Evolutionary conservation across 2,888 invertebrate species (phyloP), one percentile per base, ranked within the genome.

Genomic region (Bimastos eiseni): DNA sequence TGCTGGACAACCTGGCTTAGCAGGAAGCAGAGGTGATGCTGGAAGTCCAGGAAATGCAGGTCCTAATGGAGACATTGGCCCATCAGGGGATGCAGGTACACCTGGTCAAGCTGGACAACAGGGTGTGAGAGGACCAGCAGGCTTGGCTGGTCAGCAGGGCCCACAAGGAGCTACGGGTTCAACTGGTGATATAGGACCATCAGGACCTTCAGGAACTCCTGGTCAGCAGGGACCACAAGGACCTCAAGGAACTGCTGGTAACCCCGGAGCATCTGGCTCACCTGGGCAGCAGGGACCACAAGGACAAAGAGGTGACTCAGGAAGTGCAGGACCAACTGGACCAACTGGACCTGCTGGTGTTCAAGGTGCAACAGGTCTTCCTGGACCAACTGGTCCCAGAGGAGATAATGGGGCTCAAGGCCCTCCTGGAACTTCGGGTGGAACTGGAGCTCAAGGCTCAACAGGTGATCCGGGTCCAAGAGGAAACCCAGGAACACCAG

Each of bases 301-400:
- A 49, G 90, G 90, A 44, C 38, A 24, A 44, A 41, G 37, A 88
- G 92, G 92, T 41, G 88, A 88, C 17, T 97, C 70, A 34, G 95
- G 94, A 92, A 94, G 93, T 89, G 92, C 93, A 89, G 94, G 94
- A 91, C 91, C 38, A 89, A 11, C 33, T 44, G 92, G 91, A 33
- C 37, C 88, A 30, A n/a, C 55, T 83, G 91, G 91, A 86, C 37
- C 49, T 41, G 37, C 86, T 44, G 92, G 92, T 38, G 37, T 70
- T 36, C 38, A 36, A 19, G 91, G 92, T 30, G n/a, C 34, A n/a
- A 36, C 55, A n/a, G 92, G 91, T 55, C 55, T n/a, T 37, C 33
- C 49, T n/a, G 91, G 91, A 11, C 33, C 44, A 34, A 3, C 70
- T 33, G 89, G 89, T 36, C 36, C 89, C 33, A n/a, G 44, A 41